These are phyloP conservation scores for Syngnathus typhle DNA, from an alignment of 2,113 vertebrate genomes.

Conservation along the genomic window DNA sequence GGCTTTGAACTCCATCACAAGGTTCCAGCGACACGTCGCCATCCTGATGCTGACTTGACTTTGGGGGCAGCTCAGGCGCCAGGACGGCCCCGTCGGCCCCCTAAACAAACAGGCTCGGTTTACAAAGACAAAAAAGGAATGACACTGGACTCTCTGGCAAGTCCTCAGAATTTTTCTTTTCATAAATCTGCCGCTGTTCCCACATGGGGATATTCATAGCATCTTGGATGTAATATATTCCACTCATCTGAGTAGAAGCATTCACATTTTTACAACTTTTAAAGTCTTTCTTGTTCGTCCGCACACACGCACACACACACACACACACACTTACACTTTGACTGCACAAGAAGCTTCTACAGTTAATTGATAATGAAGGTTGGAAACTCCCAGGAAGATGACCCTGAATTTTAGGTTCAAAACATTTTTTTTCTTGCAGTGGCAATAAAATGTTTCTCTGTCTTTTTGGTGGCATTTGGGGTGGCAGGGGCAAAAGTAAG, in stretches of 20 bases:
- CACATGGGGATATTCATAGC: constrained; percentile 19
- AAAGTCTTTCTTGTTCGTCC: neutral
- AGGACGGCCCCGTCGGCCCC: constrained; percentile 31
- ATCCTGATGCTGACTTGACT: constrained; percentile 57
- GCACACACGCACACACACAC: no score
- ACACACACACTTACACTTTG: neutral
- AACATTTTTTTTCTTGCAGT: no score
- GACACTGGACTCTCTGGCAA: constrained; percentile 45
- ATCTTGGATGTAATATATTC: constrained; percentile 10
- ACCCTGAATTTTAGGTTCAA: no score
- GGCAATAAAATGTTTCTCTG: no score
- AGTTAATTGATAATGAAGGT: neutral
- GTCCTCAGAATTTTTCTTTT: constrained; percentile 33
- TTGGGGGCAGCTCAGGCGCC: constrained; percentile 47
- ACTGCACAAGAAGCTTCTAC: neutral
- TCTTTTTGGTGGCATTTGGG: no score
- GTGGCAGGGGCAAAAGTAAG: no score
- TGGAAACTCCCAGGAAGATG: no score
- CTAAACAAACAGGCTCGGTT: constrained; percentile 66
- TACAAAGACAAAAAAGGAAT: constrained; percentile 51
- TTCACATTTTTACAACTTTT: constrained; percentile 12
- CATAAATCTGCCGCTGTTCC: constrained; percentile 47
- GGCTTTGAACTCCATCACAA: constrained; percentile 57
- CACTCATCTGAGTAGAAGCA: constrained; percentile 3
- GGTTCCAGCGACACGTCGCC: constrained; percentile 41